Conservation (phyloP, 2,888 invertebrate species). For the Polyommatus iphigenia region DNA sequence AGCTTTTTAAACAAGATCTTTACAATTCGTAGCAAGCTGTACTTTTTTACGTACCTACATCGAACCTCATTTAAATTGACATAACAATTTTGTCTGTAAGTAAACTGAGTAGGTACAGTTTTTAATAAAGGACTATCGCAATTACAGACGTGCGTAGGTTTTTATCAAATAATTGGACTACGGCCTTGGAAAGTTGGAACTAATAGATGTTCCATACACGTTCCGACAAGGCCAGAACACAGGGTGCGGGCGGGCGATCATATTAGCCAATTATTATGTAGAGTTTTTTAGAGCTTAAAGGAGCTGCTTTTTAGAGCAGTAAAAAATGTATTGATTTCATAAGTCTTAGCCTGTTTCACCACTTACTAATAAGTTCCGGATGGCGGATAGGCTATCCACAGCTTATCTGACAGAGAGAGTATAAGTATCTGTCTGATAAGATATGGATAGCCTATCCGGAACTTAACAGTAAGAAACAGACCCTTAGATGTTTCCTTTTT, state of each 20-base stretch:
- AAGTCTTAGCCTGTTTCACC: too few species aligned
- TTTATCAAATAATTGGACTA: conserved; percentile 18
- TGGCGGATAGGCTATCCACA: too few species aligned
- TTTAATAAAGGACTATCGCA: neutral
- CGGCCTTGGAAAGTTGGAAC: conserved; percentile 11
- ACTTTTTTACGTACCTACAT: neutral
- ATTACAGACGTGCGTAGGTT: conserved; percentile 19
- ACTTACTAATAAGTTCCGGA: too few species aligned
- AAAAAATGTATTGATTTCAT: too few species aligned
- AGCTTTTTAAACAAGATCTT: too few species aligned
- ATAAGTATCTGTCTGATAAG: too few species aligned
- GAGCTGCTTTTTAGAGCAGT: neutral
- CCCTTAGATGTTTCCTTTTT: too few species aligned
- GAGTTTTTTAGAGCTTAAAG: neutral
- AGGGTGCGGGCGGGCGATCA: conserved; percentile 12
- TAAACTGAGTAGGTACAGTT: neutral
- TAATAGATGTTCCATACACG: conserved; percentile 15
- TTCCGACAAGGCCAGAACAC: neutral
- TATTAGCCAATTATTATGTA: conserved; percentile 16
- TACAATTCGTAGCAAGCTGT: too few species aligned
- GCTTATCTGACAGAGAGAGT: too few species aligned
- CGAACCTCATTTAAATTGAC: neutral
- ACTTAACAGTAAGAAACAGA: too few species aligned
- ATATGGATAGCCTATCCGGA: too few species aligned
- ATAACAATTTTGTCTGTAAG: neutral